These are phyloP conservation scores for Zaprionus nigranus DNA, from an alignment of 1,140 invertebrate species.

Conservation along the genomic window DNA sequence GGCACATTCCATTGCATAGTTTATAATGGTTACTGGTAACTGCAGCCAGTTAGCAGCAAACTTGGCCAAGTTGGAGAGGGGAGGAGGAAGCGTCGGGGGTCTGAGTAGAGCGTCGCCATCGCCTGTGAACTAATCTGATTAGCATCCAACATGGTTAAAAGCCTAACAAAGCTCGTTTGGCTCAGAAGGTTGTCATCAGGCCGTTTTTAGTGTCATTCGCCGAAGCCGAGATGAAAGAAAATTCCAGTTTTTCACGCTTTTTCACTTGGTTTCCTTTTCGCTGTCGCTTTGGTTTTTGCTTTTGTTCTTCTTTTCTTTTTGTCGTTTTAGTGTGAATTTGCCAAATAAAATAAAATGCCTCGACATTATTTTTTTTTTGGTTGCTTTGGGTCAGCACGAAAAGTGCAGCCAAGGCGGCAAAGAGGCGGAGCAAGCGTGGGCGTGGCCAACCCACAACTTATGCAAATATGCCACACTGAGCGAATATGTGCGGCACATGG, in stretches of 20 bases:
- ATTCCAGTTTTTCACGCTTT: constrained; percentile 29
- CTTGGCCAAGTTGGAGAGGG: neutral
- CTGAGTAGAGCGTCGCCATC: neutral
- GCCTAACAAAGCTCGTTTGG: constrained; percentile 39
- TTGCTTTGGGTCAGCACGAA: neutral
- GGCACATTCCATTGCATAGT: neutral
- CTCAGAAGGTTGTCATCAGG: constrained; percentile 34
- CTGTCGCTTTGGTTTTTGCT: constrained; percentile 5
- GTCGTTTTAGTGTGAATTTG: constrained; percentile 26
- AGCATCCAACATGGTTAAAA: constrained; percentile 38
- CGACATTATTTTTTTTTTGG: constrained; percentile 10
- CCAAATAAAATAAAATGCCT: constrained; percentile 43
- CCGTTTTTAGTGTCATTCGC: constrained; percentile 31
- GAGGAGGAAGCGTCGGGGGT: neutral
- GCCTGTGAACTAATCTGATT: constrained; percentile 35
- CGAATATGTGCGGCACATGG: constrained; percentile 34
- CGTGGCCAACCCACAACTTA: constrained; percentile 33
- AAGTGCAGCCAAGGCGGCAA: constrained; percentile 26
- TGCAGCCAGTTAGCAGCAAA: neutral
- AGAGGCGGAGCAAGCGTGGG: neutral
- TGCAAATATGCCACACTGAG: constrained; percentile 44
- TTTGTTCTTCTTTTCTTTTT: constrained; percentile 7
- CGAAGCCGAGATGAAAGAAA: constrained; percentile 24
- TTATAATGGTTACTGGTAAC: neutral
- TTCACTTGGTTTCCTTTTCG: constrained; percentile 2